phyloP scores from a whole-genome alignment of 2,113 vertebrate species.

The Epinephelus lanceolatus region DNA sequence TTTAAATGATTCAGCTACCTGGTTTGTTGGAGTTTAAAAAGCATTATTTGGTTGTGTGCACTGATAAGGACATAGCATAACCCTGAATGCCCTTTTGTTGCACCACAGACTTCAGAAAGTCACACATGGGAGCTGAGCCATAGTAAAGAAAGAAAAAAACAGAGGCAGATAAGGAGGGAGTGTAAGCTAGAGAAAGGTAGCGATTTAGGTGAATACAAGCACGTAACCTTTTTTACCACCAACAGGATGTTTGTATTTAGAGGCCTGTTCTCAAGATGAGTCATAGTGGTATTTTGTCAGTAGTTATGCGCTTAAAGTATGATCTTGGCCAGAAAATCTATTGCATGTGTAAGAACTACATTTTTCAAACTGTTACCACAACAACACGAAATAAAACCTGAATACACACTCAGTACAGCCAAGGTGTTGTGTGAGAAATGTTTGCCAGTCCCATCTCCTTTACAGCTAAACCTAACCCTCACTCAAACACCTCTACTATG shows the following conservation, averaged over 20 bases:
- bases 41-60: neutral
- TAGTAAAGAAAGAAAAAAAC: neutral
- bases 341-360: neutral
- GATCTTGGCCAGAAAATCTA: neutral
- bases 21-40: neutral
- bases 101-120: conserved; percentile 3
- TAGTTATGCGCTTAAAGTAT: no score
- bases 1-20: neutral
- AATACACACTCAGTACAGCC: neutral
- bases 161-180: neutral
- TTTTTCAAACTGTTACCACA: no score
- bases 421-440: neutral
- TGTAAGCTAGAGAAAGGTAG: neutral
- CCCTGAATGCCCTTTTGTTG: no score
- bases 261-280: neutral
- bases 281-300: neutral
- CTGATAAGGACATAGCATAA: no score
- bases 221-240: neutral
- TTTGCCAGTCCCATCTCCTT: neutral
- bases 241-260: conserved; percentile 5
- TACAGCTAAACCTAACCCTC: neutral
- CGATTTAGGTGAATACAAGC: neutral
- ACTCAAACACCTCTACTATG: neutral
- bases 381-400: neutral
- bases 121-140: conserved; percentile 1